Conservation (phyloP, 1,140 invertebrate genomes). For the Eumeta japonica region DNA sequence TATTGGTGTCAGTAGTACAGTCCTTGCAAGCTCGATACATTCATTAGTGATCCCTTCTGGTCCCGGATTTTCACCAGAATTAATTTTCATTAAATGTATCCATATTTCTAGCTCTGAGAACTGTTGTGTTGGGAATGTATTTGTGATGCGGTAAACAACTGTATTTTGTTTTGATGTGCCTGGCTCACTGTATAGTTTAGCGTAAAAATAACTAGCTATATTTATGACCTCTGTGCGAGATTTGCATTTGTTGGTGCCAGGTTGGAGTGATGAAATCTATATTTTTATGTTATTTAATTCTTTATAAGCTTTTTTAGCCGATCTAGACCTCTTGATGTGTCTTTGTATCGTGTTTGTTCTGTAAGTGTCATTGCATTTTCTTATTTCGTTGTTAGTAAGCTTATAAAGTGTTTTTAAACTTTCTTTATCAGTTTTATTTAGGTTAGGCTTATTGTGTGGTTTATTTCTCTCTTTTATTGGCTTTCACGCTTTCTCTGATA, state of each 20-base stretch:
- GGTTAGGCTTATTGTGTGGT: constrained; percentile 19
- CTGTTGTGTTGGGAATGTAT: too few species aligned
- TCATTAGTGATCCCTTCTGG: constrained; percentile 3
- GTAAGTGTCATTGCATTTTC: constrained; percentile 1
- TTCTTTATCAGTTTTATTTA: constrained; percentile 16
- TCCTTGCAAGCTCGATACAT: not conserved
- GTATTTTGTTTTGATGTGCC: too few species aligned
- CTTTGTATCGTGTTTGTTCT: constrained; percentile 1
- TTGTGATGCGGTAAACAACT: too few species aligned
- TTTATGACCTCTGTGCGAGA: constrained; percentile 4
- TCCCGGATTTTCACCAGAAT: too few species aligned
- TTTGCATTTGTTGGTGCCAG: constrained; percentile 1
- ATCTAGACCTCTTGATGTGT: constrained; percentile 2
- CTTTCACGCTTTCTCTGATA: constrained; percentile 14
- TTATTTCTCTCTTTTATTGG: constrained; percentile 19
- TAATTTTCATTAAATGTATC: too few species aligned
- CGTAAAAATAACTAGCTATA: not conserved
- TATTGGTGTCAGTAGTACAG: constrained; percentile 12
- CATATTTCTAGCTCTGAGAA: too few species aligned
- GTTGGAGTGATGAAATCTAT: constrained; percentile 1
- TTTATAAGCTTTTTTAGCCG: constrained; percentile 4
- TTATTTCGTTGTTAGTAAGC: constrained; percentile 7
- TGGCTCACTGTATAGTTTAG: not conserved
- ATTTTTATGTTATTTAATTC: constrained; percentile 2
- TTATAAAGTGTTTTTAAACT: constrained; percentile 16